Conservation (phyloP, 1,140 invertebrate genomes). For the Catajapyx aquilonaris region DNA sequence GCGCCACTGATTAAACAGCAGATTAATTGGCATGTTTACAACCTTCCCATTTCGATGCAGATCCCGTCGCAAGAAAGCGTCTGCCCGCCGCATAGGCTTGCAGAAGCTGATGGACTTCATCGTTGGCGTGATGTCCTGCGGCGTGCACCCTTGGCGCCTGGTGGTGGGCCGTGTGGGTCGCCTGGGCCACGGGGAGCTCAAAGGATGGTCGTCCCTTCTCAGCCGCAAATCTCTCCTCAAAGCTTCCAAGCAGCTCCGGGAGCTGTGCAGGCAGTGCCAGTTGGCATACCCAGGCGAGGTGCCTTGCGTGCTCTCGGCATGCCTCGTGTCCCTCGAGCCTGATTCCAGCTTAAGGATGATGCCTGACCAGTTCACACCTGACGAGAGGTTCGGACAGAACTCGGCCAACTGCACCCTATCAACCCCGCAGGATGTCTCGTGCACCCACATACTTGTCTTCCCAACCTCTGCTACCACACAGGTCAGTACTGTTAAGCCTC, state of each 20-base stretch:
- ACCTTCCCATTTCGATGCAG: slow-evolving; percentile 20
- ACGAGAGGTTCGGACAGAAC: slow-evolving; percentile 67
- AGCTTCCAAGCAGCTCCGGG: slow-evolving; percentile 68
- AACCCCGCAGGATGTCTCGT: slow-evolving; percentile 82
- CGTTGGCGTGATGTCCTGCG: slow-evolving; percentile 78
- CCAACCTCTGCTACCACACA: slow-evolving; percentile 92
- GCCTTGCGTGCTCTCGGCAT: slow-evolving; percentile 86
- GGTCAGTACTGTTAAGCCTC: slow-evolving; percentile 38
- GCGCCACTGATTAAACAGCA: not conserved
- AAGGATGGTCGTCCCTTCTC: slow-evolving; percentile 85
- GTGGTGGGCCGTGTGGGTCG: slow-evolving; percentile 89
- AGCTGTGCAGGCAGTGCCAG: slow-evolving; percentile 74
- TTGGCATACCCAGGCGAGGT: slow-evolving; percentile 54
- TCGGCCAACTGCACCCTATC: slow-evolving; percentile 64
- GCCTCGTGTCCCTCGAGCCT: slow-evolving; percentile 88
- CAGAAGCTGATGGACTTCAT: slow-evolving; percentile 96
- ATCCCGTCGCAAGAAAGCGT: slow-evolving; percentile 62
- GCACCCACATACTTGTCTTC: slow-evolving; percentile 96
- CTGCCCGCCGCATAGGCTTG: slow-evolving; percentile 68
- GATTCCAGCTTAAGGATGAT: slow-evolving; percentile 82
- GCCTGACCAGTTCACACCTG: slow-evolving; percentile 84
- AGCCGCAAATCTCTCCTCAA: slow-evolving; percentile 74
- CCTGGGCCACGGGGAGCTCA: slow-evolving; percentile 91
- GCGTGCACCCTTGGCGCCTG: slow-evolving; percentile 78
- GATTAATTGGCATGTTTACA: not conserved